phyloP scores from a whole-genome alignment of 2,797 vertebrate genomes.

The Jordanella pulchra region DNA sequence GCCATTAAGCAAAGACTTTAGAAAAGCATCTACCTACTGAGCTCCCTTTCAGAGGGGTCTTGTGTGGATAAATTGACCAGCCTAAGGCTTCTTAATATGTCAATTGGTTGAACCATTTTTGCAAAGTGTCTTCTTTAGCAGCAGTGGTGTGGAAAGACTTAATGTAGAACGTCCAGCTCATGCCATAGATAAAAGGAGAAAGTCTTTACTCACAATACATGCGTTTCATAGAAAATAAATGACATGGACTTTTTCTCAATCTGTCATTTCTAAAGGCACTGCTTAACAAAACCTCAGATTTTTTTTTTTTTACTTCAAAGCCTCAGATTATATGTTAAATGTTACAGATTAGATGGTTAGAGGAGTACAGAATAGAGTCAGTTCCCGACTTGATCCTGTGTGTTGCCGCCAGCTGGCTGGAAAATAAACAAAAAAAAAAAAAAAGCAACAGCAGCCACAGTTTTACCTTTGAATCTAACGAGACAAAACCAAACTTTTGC shows the following conservation, averaged over 20 bases:
- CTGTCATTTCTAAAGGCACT: neutral
- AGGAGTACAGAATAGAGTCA: neutral
- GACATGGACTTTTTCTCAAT: neutral
- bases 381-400: neutral
- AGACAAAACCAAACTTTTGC: neutral
- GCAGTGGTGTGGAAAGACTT: constrained; percentile 26
- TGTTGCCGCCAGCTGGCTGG: neutral
- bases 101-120: constrained; percentile 55
- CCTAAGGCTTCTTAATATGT: constrained; percentile 51
- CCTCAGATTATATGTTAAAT: neutral
- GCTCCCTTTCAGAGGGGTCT: constrained; percentile 48
- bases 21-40: constrained; percentile 58
- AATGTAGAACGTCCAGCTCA: constrained; percentile 25
- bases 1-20: constrained; percentile 54
- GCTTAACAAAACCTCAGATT: neutral
- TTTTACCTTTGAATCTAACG: neutral
- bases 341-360: neutral
- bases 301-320: neutral
- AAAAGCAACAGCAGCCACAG: neutral
- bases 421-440: neutral
- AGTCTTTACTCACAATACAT: constrained; percentile 27
- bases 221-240: constrained; percentile 35
- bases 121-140: constrained; percentile 57
- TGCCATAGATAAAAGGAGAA: constrained; percentile 21
- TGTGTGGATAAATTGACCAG: constrained; percentile 52